Percentiles rank a stretch among this genome's conserved stretches.
These are phyloP conservation scores for Pyrrhia umbra DNA, from an alignment of 2,888 invertebrate species.

Conservation along the genomic window DNA sequence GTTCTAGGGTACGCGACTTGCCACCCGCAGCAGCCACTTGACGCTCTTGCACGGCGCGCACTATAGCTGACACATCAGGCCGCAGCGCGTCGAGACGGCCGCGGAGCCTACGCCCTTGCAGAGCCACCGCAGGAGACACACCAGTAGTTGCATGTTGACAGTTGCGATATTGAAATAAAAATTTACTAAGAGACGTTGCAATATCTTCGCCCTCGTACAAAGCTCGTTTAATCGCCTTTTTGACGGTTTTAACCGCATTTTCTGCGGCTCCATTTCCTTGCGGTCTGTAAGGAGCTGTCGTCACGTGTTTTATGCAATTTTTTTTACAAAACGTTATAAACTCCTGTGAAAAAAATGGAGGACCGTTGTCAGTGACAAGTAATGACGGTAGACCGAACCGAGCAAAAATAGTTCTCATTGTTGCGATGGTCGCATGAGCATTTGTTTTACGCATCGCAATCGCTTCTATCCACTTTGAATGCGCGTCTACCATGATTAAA, in stretches of 20 bases:
- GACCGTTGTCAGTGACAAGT: conserved; percentile 4
- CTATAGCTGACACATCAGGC: not conserved
- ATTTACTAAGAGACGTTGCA: not conserved
- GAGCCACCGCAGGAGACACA: conserved; percentile 1
- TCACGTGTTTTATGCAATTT: not conserved
- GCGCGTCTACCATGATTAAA: conserved; percentile 3
- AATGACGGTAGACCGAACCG: conserved; percentile 3
- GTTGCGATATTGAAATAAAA: conserved; percentile 4
- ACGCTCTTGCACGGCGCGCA: not conserved
- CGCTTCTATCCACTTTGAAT: conserved; percentile 6
- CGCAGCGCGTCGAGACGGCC: not conserved
- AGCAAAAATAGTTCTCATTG: conserved; percentile 4
- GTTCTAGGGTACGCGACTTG: not conserved
- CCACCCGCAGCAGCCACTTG: not conserved
- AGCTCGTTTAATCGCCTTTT: not conserved
- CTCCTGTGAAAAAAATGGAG: not conserved
- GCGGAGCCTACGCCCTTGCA: conserved; percentile 4
- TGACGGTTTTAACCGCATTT: not conserved
- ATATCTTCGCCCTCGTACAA: conserved; percentile 1
- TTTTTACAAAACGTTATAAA: not conserved
- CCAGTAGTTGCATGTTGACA: conserved; percentile 3
- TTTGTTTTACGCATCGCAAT: conserved; percentile 3
- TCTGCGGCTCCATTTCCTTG: not conserved
- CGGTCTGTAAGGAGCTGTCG: not conserved
- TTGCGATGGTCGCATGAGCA: not conserved